Percentiles rank a stretch among this genome's conserved stretches.
Conservation (phyloP, 2,888 invertebrate species). For the Polyommatus icarus region DNA sequence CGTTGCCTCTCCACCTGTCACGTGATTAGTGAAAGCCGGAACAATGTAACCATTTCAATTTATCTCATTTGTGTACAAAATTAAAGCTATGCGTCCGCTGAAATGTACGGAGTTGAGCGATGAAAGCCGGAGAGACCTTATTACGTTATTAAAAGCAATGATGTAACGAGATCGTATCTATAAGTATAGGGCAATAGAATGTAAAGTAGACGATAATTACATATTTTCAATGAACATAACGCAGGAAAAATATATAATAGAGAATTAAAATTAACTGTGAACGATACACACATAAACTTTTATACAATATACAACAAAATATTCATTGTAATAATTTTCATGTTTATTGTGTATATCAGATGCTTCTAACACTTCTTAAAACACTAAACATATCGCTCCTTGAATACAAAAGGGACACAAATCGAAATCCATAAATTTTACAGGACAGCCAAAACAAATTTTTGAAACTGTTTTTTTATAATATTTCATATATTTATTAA, state of each 20-base stretch:
- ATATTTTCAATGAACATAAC: not conserved
- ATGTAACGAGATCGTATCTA: not conserved
- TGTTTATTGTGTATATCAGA: too few species aligned
- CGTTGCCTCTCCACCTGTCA: conserved; percentile 42
- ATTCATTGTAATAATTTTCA: too few species aligned
- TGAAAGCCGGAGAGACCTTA: conserved; percentile 49
- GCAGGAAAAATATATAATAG: too few species aligned
- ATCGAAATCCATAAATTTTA: not conserved
- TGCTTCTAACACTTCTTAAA: too few species aligned
- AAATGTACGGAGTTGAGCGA: conserved; percentile 55
- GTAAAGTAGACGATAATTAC: too few species aligned
- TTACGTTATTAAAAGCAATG: conserved; percentile 41
- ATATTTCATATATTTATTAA: conserved; percentile 36
- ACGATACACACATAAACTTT: too few species aligned
- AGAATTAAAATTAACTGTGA: too few species aligned
- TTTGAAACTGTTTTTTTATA: conserved; percentile 34
- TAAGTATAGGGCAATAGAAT: not conserved
- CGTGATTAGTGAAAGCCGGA: conserved; percentile 45
- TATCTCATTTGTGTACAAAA: conserved; percentile 68
- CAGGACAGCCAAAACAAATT: conserved; percentile 31
- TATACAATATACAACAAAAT: too few species aligned
- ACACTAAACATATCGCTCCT: too few species aligned
- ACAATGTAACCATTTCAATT: conserved; percentile 61
- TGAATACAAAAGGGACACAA: too few species aligned
- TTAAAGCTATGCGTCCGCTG: conserved; percentile 52